Conservation (phyloP, 2,888 invertebrate genomes). For the Coenonympha glycerion region DNA sequence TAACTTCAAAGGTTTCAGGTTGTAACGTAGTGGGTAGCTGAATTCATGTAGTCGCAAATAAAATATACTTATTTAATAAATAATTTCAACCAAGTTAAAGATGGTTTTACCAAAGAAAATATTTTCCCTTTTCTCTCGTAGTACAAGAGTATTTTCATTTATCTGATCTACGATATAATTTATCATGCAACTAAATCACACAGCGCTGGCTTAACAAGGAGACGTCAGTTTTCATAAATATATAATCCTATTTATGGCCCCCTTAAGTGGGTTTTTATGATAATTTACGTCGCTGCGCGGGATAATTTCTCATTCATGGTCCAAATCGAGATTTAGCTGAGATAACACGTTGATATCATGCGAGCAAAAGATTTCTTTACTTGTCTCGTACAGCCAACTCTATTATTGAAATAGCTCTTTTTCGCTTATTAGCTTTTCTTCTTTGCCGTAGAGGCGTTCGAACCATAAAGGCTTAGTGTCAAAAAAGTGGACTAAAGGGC, state of each 20-base stretch:
- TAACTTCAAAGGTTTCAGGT: no score
- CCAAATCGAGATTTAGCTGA: constrained; percentile 31
- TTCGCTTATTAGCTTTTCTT: no score
- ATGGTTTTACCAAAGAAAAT: no score
- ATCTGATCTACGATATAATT: not conserved
- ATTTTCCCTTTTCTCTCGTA: not conserved
- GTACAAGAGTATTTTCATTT: constrained; percentile 1
- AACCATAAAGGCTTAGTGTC: no score
- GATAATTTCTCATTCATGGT: constrained; percentile 36
- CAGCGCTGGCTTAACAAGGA: constrained; percentile 16
- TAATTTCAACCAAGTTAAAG: no score
- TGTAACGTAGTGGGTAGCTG: no score
- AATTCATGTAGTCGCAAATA: no score
- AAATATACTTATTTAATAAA: no score
- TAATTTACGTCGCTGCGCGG: constrained; percentile 28
- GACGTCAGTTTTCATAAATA: constrained; percentile 29
- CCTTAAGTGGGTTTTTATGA: constrained; percentile 36
- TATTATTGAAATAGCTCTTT: no score
- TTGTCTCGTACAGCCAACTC: no score
- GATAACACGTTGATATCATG: not conserved
- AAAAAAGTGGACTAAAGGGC: no score
- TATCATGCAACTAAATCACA: constrained; percentile 14
- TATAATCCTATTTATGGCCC: constrained; percentile 30
- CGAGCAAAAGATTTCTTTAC: not conserved
- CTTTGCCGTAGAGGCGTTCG: no score